These are phyloP conservation scores for Agrotis ipsilon DNA, from an alignment of 2,888 invertebrate species.

Conservation along the genomic window DNA sequence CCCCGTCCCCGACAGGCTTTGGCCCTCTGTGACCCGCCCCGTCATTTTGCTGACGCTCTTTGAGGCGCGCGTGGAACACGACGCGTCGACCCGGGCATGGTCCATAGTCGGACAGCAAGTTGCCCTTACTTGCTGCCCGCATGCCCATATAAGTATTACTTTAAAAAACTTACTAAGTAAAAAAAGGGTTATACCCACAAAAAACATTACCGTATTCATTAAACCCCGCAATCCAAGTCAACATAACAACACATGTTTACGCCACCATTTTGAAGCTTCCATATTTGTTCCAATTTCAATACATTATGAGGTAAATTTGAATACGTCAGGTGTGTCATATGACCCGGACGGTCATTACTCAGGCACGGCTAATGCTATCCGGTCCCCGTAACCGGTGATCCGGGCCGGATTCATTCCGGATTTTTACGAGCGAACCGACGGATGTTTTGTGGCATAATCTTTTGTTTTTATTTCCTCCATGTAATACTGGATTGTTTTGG, in stretches of 20 bases:
- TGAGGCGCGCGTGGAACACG: too few species aligned
- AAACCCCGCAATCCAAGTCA: not conserved
- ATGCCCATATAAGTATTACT: too few species aligned
- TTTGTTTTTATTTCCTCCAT: constrained; percentile 60
- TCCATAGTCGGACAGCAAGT: too few species aligned
- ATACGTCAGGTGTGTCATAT: constrained; percentile 70
- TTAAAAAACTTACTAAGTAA: not conserved
- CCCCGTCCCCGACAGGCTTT: too few species aligned
- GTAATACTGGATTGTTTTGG: constrained; percentile 40
- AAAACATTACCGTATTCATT: constrained; percentile 2
- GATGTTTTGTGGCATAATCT: constrained; percentile 56
- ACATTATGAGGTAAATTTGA: constrained; percentile 71
- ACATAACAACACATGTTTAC: constrained; percentile 42
- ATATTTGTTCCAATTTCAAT: constrained; percentile 64
- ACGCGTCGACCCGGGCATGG: too few species aligned
- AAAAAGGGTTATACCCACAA: not conserved
- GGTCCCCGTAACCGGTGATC: constrained; percentile 53
- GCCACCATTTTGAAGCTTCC: constrained; percentile 45
- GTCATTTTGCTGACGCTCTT: too few species aligned
- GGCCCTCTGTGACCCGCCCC: too few species aligned
- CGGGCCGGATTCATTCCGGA: constrained; percentile 65
- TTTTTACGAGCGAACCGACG: constrained; percentile 64
- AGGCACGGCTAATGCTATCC: constrained; percentile 66
- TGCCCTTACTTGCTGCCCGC: too few species aligned
- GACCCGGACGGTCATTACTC: constrained; percentile 68